phyloP scores from a whole-genome alignment of 2,797 vertebrate genomes.

The Sebastes cheni region DNA sequence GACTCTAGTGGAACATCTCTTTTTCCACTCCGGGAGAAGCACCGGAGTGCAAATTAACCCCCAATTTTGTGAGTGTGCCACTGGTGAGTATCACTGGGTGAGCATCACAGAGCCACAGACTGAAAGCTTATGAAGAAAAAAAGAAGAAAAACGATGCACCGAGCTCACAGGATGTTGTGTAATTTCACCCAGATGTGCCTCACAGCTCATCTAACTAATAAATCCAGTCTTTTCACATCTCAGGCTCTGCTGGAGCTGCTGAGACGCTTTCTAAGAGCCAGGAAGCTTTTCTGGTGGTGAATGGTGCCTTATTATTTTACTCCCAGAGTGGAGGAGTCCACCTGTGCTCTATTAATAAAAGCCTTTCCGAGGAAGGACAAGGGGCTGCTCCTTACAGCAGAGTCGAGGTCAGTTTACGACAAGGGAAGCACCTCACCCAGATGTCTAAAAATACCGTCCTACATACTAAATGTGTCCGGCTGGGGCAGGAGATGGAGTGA shows the following conservation, averaged over 20 bases:
- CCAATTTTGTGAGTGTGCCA: constrained; percentile 33
- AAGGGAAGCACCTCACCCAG: constrained; percentile 59
- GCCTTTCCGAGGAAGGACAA: constrained; percentile 21
- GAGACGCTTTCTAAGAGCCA: constrained; percentile 16
- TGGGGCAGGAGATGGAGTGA: neutral
- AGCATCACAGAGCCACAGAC: constrained; percentile 32
- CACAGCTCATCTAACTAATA: constrained; percentile 66
- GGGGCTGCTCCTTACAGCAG: constrained; percentile 40
- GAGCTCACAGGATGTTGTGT: constrained; percentile 70
- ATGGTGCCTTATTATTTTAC: constrained; percentile 14
- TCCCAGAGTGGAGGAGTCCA: constrained; percentile 33
- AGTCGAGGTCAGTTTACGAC: constrained; percentile 56
- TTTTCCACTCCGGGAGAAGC: constrained; percentile 48
- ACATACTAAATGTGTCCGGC: constrained; percentile 63
- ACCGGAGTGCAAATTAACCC: constrained; percentile 42
- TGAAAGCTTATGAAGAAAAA: constrained; percentile 13
- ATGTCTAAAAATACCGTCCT: constrained; percentile 82
- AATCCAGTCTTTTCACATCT: constrained; percentile 32
- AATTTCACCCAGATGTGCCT: constrained; percentile 78
- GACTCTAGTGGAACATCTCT: constrained; percentile 52
- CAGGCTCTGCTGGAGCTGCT: constrained; percentile 9
- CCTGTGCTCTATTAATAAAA: constrained; percentile 58
- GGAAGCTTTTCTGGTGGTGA: constrained; percentile 7
- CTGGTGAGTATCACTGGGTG: constrained; percentile 21
- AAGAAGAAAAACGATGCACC: constrained; percentile 15